These are phyloP conservation scores for Trichopoda pennipes DNA, from an alignment of 2,888 invertebrate genomes.

Conservation along the genomic window DNA sequence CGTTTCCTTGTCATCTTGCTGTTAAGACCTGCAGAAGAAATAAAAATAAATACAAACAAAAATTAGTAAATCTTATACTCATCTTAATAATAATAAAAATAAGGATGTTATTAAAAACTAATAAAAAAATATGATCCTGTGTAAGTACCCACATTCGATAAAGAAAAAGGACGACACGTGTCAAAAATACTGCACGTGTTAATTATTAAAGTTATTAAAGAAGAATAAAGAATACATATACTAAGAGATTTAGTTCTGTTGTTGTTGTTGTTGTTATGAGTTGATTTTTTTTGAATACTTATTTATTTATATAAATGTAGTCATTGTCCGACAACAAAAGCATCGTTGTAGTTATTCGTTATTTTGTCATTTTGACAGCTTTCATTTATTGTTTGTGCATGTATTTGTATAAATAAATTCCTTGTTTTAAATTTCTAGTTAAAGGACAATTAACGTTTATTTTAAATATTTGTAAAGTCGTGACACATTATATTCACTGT, in stretches of 20 bases:
- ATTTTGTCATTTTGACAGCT: slow-evolving; percentile 47
- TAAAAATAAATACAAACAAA: slow-evolving; percentile 52
- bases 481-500: neutral
- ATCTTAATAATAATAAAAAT: slow-evolving; percentile 5
- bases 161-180: slow-evolving; percentile 51
- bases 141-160: neutral
- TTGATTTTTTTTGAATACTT: neutral
- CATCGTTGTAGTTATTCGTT: slow-evolving; percentile 1
- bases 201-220: slow-evolving; percentile 41
- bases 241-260: neutral
- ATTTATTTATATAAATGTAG: too few species aligned
- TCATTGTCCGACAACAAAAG: too few species aligned
- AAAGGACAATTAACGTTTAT: slow-evolving; percentile 31
- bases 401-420: slow-evolving; percentile 5
- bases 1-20: slow-evolving; percentile 79
- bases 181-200: slow-evolving; percentile 51
- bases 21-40: slow-evolving; percentile 74
- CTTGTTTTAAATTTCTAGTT: slow-evolving; percentile 29
- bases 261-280: neutral
- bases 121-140: slow-evolving; percentile 12
- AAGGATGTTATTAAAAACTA: slow-evolving; percentile 54
- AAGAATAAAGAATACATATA: neutral
- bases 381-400: neutral
- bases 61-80: slow-evolving; percentile 51
- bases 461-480: neutral